Evolutionary conservation across 2,113 vertebrate genomes (phyloP).

Genomic region (Zapornia atra): DNA sequence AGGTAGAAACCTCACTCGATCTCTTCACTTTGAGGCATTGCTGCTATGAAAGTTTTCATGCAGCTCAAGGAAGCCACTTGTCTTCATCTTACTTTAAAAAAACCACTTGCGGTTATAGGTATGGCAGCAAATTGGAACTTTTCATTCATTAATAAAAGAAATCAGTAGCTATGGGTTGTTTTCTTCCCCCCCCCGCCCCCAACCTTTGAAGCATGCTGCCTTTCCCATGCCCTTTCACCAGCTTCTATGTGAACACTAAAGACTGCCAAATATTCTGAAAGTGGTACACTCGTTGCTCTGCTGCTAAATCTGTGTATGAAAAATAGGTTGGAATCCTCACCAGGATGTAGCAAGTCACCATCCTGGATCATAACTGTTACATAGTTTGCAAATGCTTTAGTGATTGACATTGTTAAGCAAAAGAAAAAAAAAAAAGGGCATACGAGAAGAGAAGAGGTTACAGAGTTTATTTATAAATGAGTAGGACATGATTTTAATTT

Average conservation of each 20-base stretch:
- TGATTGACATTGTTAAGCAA: neutral
- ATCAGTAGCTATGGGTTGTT: neutral
- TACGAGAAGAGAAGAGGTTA: neutral
- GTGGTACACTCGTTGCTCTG: neutral
- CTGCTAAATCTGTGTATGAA: neutral
- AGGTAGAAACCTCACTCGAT: neutral
- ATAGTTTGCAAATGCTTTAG: constrained; percentile 1
- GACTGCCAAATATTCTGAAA: constrained; percentile 31
- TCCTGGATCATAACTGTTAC: neutral
- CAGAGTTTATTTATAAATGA: neutral
- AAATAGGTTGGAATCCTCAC: neutral
- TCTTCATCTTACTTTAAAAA: neutral
- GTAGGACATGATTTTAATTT: neutral
- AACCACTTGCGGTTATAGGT: neutral
- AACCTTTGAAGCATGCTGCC: neutral
- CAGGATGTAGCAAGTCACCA: neutral
- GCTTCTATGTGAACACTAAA: neutral
- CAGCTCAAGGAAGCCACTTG: neutral
- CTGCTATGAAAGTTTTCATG: neutral
- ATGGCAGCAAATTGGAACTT: neutral
- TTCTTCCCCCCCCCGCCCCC: no score
- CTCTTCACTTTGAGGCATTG: neutral
- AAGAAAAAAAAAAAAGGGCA: neutral
- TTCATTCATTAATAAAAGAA: neutral
- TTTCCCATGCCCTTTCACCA: constrained; percentile 40